These are phyloP conservation scores for Enteromius radiatus DNA, from an alignment of 2,797 vertebrate genomes.

Conservation along the genomic window DNA sequence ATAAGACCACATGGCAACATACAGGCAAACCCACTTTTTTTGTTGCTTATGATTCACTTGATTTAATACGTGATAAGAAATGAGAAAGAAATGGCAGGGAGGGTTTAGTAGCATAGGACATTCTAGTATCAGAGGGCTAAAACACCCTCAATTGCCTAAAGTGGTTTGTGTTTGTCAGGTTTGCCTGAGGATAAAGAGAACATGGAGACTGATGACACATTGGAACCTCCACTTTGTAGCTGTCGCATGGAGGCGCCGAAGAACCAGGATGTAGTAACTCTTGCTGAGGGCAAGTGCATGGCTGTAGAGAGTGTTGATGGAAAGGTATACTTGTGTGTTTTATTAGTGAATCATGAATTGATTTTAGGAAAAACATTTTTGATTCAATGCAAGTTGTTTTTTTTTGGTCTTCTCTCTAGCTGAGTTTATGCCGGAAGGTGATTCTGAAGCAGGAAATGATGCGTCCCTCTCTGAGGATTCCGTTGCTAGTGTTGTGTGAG, in stretches of 20 bases:
- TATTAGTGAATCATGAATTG: neutral
- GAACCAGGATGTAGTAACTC: constrained; percentile 81
- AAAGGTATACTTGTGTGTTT: constrained; percentile 73
- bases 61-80: neutral
- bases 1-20: constrained; percentile 19
- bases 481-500: constrained; percentile 93
- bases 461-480: constrained; percentile 93
- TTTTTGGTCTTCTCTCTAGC: constrained; percentile 68
- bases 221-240: constrained; percentile 94
- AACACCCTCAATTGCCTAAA: neutral
- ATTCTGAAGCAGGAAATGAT: constrained; percentile 96
- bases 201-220: constrained; percentile 84
- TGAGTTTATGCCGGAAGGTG: constrained; percentile 87
- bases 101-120: neutral
- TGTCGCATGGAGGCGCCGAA: constrained; percentile 96
- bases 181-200: constrained; percentile 73
- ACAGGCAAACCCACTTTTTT: neutral
- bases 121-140: neutral
- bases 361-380: neutral
- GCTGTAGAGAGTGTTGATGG: constrained; percentile 90
- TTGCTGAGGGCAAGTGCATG: constrained; percentile 93
- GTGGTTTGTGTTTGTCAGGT: constrained; percentile 48
- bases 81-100: neutral
- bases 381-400: neutral
- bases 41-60: neutral